Evolutionary conservation across 1,140 invertebrate species (phyloP), one percentile per base, ranked within the genome.

Genomic region (Pseudomyrmex flavicornis): DNA sequence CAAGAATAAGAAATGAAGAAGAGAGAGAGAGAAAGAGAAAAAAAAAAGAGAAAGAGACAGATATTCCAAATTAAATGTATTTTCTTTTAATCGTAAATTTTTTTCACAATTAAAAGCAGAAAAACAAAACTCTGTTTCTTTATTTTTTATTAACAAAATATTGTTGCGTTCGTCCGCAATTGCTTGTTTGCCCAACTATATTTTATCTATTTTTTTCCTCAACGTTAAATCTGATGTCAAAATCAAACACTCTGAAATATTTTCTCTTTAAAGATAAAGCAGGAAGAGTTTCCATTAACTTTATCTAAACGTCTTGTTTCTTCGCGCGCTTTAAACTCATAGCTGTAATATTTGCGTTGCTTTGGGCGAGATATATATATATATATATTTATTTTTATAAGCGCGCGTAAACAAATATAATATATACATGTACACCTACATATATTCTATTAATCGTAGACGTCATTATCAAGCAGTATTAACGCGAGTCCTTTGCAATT

Each of bases 241-340:
- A 48, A 46, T 46, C 35, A 74, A 22, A 62, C 9, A 22, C 20
- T 48, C 9, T 46, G 15, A 15, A 17, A 48, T 61, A 20, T 61
- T 74, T 22, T 48, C 12, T 1, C 12, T 12, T 73, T 15, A 72
- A 15, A 62, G 1, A 62, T 10, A 26, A 46, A 62, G 13, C 17
- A 74, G 26, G 13, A 13, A 61, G 62, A 74, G 46, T 74, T 7
- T 62, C 13, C 4, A 48, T 74, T 74, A 74, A 48, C 17, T 12
- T 48, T 10, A 4, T 62, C 17, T 59, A 73, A 59, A 48, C n/a
- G 12, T 73, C 35, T 58, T 74, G 46, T 59, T 17, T 46, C 35
- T 0, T 15, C 10, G 2, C 2, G 58, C 35, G 70, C 12, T 73
- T 59, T 58, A 73, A 20, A 26, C 26, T 12, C 62, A 46, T 4